These are phyloP conservation scores for Brachionus rubens DNA, from an alignment of 1,140 invertebrate genomes.

Conservation along the genomic window DNA sequence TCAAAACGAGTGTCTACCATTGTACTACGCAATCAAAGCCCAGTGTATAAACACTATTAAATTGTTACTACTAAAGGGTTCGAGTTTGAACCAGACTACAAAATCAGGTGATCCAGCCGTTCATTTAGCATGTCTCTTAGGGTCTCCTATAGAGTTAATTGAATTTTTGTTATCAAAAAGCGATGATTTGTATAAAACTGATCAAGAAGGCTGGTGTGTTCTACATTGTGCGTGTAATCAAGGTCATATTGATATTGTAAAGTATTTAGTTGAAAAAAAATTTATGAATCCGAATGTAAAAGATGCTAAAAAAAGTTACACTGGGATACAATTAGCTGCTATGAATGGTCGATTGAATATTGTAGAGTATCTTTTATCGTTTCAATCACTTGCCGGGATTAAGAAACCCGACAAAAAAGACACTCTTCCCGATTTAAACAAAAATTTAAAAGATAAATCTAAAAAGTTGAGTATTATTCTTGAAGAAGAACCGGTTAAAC, in stretches of 20 bases:
- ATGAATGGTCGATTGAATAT: slow-evolving; percentile 19
- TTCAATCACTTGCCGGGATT: neutral
- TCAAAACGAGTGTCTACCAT: slow-evolving; percentile 35
- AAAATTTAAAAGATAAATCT: neutral
- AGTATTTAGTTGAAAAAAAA: slow-evolving; percentile 35
- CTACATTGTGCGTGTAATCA: slow-evolving; percentile 45
- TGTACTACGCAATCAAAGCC: slow-evolving; percentile 35
- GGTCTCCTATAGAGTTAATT: neutral
- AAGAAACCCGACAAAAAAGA: neutral
- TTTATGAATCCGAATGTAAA: slow-evolving; percentile 41
- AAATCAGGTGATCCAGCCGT: slow-evolving; percentile 37
- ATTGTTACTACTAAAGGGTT: neutral
- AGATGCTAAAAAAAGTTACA: slow-evolving; percentile 10
- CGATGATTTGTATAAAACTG: neutral
- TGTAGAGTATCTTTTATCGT: slow-evolving; percentile 6
- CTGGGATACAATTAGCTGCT: slow-evolving; percentile 29
- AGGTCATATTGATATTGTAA: slow-evolving; percentile 22
- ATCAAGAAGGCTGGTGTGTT: slow-evolving; percentile 35
- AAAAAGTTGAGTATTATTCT: neutral
- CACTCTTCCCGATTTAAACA: neutral
- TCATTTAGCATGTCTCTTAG: slow-evolving; percentile 38
- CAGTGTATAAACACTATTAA: slow-evolving; percentile 5
- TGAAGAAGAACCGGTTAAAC: neutral
- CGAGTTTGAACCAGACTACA: slow-evolving; percentile 16
- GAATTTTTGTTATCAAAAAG: slow-evolving; percentile 1